phyloP scores from a whole-genome alignment of 2,797 vertebrate genomes.

The Falco rusticolus region DNA sequence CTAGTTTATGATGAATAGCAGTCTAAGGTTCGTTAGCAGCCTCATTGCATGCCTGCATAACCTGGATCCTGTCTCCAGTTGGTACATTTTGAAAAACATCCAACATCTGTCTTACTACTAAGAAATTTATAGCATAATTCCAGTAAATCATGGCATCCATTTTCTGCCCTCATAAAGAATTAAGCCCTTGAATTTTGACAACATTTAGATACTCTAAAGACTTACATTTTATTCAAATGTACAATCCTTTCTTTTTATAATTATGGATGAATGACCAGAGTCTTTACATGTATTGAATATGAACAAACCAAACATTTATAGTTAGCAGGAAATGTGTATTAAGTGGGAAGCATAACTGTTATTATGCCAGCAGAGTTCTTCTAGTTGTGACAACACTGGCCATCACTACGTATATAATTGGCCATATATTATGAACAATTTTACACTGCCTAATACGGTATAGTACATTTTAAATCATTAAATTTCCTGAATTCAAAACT shows the following conservation, averaged over 20 bases:
- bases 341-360: background rate
- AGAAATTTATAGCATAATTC: slow-evolving; percentile 53
- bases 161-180: slow-evolving; percentile 36
- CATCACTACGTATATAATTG: background rate
- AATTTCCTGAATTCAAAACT: background rate
- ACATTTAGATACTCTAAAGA: slow-evolving; percentile 23
- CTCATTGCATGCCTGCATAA: slow-evolving; percentile 48
- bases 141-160: slow-evolving; percentile 47
- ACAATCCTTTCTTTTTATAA: background rate
- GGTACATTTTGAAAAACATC: slow-evolving; percentile 58
- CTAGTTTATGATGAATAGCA: slow-evolving; percentile 54
- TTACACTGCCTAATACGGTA: background rate
- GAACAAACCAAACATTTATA: background rate
- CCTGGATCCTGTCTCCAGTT: slow-evolving; percentile 56
- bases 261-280: background rate
- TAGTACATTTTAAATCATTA: background rate
- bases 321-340: background rate
- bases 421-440: background rate
- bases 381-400: background rate
- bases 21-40: slow-evolving; percentile 54
- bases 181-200: slow-evolving; percentile 30
- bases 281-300: background rate
- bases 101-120: slow-evolving; percentile 50
- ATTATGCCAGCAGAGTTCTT: background rate
- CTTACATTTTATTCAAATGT: background rate